Conservation (phyloP, 2,888 invertebrate genomes). For the Drosophila austrosaltans region DNA sequence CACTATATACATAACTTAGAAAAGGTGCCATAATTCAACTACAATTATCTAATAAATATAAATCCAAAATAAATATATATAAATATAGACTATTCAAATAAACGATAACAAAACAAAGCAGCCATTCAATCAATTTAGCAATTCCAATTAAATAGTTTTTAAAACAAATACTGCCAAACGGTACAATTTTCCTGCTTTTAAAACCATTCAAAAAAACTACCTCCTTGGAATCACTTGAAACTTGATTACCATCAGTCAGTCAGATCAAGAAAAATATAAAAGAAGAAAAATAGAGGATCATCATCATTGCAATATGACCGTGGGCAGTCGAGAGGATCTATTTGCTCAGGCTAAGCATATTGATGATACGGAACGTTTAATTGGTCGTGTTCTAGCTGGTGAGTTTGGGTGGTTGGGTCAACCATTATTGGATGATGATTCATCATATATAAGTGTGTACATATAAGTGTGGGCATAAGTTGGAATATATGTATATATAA, state of each 20-base stretch:
- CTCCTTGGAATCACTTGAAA: constrained; percentile 1
- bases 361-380: constrained; percentile 82
- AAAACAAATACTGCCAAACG: constrained; percentile 11
- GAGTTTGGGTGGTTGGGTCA: constrained; percentile 54
- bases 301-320: constrained; percentile 77
- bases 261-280: not conserved
- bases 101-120: constrained; percentile 18
- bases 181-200: constrained; percentile 12
- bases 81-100: constrained; percentile 18
- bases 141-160: constrained; percentile 26
- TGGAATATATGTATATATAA: too few species aligned
- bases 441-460: not conserved
- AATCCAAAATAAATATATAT: not conserved
- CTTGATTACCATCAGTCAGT: not conserved
- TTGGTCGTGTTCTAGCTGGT: constrained; percentile 83
- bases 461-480: too few species aligned
- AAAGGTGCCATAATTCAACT: constrained; percentile 63
- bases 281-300: constrained; percentile 4
- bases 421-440: not conserved
- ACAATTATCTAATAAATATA: constrained; percentile 10
- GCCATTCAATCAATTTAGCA: constrained; percentile 34
- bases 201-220: constrained; percentile 17
- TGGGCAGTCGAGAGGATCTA: constrained; percentile 82
- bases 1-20: constrained; percentile 6
- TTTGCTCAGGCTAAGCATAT: constrained; percentile 81